Base-by-base conservation (phyloP, 2,113 vertebrate species). In the Notothenia rossii region DNA sequence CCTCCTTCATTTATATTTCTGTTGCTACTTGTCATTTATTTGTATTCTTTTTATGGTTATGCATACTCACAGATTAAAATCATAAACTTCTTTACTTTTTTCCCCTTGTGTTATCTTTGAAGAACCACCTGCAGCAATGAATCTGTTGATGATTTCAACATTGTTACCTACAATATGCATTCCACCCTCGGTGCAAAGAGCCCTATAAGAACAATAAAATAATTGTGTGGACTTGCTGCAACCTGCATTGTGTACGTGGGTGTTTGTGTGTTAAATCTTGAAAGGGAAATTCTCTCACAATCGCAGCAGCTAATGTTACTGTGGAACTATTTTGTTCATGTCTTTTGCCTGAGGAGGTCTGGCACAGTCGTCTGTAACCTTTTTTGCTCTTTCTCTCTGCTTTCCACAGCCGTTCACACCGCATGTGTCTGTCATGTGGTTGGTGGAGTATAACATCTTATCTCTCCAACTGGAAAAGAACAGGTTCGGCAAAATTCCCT, bases 261-360 rank as follows among this genome's bases (percentile, higher is more conserved):
- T 91, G 88, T 87, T 91, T 82, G 87, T 92, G 90, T 91, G 89
- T 88, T 91, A 82, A 80, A 90, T 92, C 89, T 78, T 78, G 89
- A 93, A 90, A 90, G 92, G 88, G 88, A 88, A 86, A 92, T 93
- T 95, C 90, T 91, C 90, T 84, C 83, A 90, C 83, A 90, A 89
- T 90, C 81, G 80, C 72, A 83, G 79, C 94, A 89, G 93, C 91
- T 92, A 91, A 87, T 86, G 91, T 95, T 94, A 95, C 95, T 91
- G 88, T 81, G 71, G 55, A 89, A 70, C 86, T 93, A 87, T 94
- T 93, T 89, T 45, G 89, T 91, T 95, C 93, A 87, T 89, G 90
- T 94, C 94, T 94, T 95, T 92, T 88, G 94, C 95, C 95, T 89
- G 80, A 0, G 93, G 95, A 94, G 92, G 95, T 96, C 91, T 96